Base-by-base conservation (phyloP, 2,797 vertebrate species). In the Geotrypetes seraphini region DNA sequence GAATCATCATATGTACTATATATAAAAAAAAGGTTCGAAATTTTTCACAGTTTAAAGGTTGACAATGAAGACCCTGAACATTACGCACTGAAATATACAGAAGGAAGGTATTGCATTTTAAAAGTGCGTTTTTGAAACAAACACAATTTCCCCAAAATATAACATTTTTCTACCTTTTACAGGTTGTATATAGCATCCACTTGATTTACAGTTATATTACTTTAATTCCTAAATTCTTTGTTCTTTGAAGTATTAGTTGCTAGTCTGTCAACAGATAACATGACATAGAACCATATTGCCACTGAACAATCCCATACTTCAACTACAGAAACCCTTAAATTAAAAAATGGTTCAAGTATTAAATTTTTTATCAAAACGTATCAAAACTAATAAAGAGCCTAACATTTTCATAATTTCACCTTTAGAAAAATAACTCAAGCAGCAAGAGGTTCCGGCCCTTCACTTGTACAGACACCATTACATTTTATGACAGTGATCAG, bases 401-500 rank as follows among this genome's bases (percentile, higher is more conserved):
- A 46, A 47, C 66, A 59, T 48, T 47, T 65, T 28, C 19, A 43
- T 23, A 43, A 53, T 53, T 37, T 52, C 43, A 18, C 32, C 37
- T 3, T 2, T 71, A 53, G 37, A 48, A 69, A 66, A 79, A 77
- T 69, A 73, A 73, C 53, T 78, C 69, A 75, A 25, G 36, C 49
- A 65, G 42, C 14, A 10, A 49, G 41, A 61, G 28, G 33, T 51
- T 45, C 65, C 42, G 30, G 50, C 27, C 52, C 55, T 69, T 71
- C 70, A 60, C 60, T 66, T 49, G 30, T 59, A 58, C 60, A 69
- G 71, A 60, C 70, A 40, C 57, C 37, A 69, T 66, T 80, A 81
- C 59, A 86, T 83, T 75, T 88, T 88, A 70, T 89, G 75, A 79
- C 94, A 99, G 45, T 82, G 85, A 36, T 78, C 84, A 10, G 88